Conservation (phyloP, 1,140 invertebrate genomes). For the Microplitis mediator region DNA sequence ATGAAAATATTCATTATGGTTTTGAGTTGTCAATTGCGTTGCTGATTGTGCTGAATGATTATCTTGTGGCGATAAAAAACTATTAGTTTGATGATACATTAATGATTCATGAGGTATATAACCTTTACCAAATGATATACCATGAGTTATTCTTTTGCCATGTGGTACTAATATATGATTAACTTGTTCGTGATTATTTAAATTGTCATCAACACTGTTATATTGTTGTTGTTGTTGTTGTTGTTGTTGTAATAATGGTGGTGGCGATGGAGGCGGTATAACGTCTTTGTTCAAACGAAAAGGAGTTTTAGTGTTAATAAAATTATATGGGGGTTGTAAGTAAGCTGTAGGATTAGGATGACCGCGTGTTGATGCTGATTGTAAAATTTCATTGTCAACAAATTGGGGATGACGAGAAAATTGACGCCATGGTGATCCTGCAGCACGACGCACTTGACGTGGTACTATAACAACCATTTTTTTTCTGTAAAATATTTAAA, state of each 20-base stretch:
- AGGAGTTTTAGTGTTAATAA: neutral
- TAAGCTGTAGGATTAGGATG: neutral
- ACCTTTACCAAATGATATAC: constrained; percentile 45
- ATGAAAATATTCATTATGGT: too few relatives aligned
- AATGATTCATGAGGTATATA: constrained; percentile 48
- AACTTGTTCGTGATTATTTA: constrained; percentile 45
- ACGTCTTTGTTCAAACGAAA: constrained; percentile 15
- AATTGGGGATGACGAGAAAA: constrained; percentile 26
- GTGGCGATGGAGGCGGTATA: constrained; percentile 20
- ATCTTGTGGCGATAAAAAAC: neutral
- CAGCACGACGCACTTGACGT: constrained; percentile 41
- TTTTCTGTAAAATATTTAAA: constrained; percentile 32
- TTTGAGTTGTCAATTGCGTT: neutral
- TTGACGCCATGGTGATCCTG: constrained; percentile 29
- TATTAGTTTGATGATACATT: constrained; percentile 26
- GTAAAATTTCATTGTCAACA: constrained; percentile 4
- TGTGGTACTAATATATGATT: constrained; percentile 47
- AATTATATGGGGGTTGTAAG: neutral
- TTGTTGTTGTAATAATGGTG: too few relatives aligned
- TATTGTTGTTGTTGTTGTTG: too few relatives aligned
- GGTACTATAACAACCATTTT: constrained; percentile 47
- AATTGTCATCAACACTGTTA: constrained; percentile 43
- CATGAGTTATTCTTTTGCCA: constrained; percentile 45
- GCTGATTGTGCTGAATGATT: neutral
- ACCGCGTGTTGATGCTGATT: neutral